Percentiles rank a stretch among this genome's conserved stretches.
Conservation (phyloP, 2,113 vertebrate genomes). For the Meriones unguiculatus region DNA sequence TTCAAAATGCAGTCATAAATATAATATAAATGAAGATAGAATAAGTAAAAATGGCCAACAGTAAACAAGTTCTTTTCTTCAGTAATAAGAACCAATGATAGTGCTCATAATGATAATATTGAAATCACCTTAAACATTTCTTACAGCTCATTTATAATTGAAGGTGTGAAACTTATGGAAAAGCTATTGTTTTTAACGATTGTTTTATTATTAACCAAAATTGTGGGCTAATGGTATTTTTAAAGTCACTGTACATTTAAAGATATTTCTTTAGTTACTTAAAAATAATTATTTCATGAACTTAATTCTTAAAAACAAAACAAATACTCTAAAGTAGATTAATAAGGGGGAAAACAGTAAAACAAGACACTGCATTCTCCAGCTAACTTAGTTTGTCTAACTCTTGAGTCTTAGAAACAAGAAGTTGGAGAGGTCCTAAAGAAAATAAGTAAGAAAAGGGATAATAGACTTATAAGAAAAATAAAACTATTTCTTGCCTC, state of each 20-base stretch:
- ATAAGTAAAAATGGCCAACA: background rate
- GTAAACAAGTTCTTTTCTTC: background rate
- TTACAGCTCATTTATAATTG: background rate
- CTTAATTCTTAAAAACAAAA: constrained; percentile 38
- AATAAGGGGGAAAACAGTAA: background rate
- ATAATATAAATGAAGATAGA: background rate
- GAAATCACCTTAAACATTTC: constrained; percentile 47
- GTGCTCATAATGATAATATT: constrained; percentile 27
- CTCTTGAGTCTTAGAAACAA: background rate
- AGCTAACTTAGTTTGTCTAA: background rate
- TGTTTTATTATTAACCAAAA: background rate
- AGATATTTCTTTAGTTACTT: background rate
- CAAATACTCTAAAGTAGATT: background rate
- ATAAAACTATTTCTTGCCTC: background rate
- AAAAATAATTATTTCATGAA: background rate
- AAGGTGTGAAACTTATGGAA: background rate
- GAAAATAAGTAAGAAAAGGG: background rate
- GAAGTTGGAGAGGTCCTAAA: background rate
- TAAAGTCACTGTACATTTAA: background rate
- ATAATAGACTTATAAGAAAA: background rate
- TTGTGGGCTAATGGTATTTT: background rate
- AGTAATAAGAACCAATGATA: background rate
- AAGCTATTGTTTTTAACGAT: background rate
- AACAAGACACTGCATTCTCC: background rate
- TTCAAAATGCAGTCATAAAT: constrained; percentile 35